Percentiles rank a stretch among this genome's conserved stretches.
Conservation (phyloP, 2,797 vertebrate genomes). For the Gila robusta region DNA sequence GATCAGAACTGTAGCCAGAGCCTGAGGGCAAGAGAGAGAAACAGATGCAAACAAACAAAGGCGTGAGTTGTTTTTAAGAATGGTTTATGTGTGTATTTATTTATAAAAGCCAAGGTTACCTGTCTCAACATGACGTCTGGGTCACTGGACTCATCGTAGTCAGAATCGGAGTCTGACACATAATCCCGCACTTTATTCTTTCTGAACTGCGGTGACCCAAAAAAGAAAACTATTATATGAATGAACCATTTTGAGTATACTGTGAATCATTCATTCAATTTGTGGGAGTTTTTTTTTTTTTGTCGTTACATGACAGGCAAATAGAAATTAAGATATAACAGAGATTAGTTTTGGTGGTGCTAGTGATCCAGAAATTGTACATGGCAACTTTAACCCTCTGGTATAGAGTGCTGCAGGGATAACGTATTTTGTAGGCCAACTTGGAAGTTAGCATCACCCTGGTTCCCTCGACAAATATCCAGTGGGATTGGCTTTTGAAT, state of each 20-base stretch:
- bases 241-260: neutral
- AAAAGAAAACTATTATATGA: neutral
- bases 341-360: neutral
- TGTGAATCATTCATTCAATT: neutral
- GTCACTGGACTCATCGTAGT: constrained; percentile 71
- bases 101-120: constrained; percentile 61
- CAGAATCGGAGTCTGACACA: constrained; percentile 74
- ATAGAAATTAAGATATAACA: neutral
- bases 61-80: neutral
- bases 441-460: neutral
- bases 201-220: constrained; percentile 69
- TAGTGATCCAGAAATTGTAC: neutral
- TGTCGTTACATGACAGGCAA: neutral
- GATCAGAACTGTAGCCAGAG: constrained; percentile 73
- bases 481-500: neutral
- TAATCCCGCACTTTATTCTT: constrained; percentile 76
- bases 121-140: constrained; percentile 75
- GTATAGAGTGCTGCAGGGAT: neutral
- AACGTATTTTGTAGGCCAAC: neutral
- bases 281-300: neutral
- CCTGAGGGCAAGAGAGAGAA: constrained; percentile 64
- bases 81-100: neutral
- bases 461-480: neutral
- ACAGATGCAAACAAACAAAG: neutral
- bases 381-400: neutral